Percentiles rank a stretch among this genome's conserved stretches.
Conservation (phyloP, 1,140 invertebrate genomes). For the Meloidogyne chitwoodi region DNA sequence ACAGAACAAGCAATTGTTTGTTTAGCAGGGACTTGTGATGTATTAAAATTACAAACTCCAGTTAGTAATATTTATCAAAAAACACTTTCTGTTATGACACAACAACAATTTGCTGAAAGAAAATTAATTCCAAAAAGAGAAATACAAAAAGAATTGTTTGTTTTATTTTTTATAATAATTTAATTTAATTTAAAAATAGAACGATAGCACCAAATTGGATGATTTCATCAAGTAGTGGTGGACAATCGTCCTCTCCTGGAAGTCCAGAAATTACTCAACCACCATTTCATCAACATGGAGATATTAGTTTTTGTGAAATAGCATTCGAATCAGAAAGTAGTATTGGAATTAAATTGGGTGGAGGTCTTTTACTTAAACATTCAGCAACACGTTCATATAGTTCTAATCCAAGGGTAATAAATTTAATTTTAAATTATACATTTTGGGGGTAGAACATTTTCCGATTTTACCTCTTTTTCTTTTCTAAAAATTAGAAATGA, state of each 20-base stretch:
- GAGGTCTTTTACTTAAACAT: conserved; percentile 33
- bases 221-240: not conserved
- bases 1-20: conserved; percentile 44
- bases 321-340: conserved; percentile 35
- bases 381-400: conserved; percentile 45
- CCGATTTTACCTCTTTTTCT: too few species aligned
- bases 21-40: conserved; percentile 46
- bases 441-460: too few species aligned
- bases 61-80: conserved; percentile 38
- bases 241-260: conserved; percentile 12
- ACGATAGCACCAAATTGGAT: conserved; percentile 12
- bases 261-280: conserved; percentile 28
- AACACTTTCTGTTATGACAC: conserved; percentile 49
- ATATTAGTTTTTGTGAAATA: conserved; percentile 53
- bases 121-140: conserved; percentile 37
- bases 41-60: conserved; percentile 27
- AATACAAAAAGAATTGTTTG: conserved; percentile 36
- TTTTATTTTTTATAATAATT: conserved; percentile 12
- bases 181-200: not conserved
- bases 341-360: conserved; percentile 9
- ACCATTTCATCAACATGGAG: conserved; percentile 57
- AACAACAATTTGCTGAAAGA: conserved; percentile 47
- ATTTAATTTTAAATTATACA: conserved; percentile 1
- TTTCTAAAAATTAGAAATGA: not conserved
- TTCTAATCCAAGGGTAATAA: conserved; percentile 40